Evolutionary conservation across 2,888 invertebrate species (phyloP).

Genomic region (Apotomis capreana): DNA sequence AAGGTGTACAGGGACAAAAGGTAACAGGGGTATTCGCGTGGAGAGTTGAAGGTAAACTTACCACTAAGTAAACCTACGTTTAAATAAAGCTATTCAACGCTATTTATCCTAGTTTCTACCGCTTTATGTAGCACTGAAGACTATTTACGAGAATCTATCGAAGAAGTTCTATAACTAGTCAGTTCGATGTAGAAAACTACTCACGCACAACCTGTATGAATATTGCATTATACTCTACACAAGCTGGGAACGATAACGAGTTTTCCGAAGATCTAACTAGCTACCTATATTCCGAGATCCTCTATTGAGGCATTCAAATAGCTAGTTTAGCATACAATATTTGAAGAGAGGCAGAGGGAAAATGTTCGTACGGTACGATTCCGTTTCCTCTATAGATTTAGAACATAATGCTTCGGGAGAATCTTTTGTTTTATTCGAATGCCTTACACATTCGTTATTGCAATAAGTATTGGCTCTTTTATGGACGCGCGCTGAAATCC

Average conservation of each 20-base stretch:
- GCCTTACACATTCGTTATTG: not conserved
- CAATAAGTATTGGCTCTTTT: not conserved
- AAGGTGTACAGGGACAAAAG: not conserved
- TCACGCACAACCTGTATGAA: constrained; percentile 24
- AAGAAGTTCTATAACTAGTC: constrained; percentile 1
- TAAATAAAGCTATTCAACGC: not conserved
- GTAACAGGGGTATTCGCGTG: not conserved
- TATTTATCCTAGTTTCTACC: not conserved
- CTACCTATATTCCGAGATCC: constrained; percentile 38
- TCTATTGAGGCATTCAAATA: constrained; percentile 61
- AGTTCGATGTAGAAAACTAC: constrained; percentile 31
- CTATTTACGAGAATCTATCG: not conserved
- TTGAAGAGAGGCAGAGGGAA: constrained; percentile 40
- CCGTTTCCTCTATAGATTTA: constrained; percentile 28
- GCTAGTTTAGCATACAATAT: constrained; percentile 67
- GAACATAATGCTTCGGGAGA: constrained; percentile 12
- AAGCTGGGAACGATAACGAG: constrained; percentile 50
- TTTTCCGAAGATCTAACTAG: constrained; percentile 58
- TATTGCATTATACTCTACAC: constrained; percentile 52
- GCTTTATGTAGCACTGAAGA: not conserved
- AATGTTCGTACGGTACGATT: constrained; percentile 25
- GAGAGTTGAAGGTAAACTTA: constrained; percentile 9
- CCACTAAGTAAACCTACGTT: not conserved
- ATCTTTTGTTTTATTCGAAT: constrained; percentile 18
- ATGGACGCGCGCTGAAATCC: not conserved